Evolutionary conservation across 2,113 vertebrate genomes (phyloP).

Genomic region (Hipposideros armiger): DNA sequence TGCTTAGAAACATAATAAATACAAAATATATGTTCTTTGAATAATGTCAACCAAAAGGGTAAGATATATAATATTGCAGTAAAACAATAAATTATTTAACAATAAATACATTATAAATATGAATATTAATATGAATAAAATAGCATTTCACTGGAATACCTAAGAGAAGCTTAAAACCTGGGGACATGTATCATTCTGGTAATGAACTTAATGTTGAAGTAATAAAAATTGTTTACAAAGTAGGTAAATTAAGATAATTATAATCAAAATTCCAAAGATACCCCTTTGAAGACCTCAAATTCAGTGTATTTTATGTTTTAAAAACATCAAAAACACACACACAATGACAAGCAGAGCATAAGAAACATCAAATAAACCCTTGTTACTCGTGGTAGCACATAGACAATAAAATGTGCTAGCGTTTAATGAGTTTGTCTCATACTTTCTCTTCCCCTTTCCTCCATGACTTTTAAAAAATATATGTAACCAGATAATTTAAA

Average conservation of each 20-base stretch:
- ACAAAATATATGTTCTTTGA: not conserved
- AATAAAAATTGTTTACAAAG: not conserved
- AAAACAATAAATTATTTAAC: not conserved
- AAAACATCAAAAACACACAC: not conserved
- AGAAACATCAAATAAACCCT: not conserved
- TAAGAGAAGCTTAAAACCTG: not conserved
- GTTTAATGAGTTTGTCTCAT: not conserved
- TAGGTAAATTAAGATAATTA: not conserved
- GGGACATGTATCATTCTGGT: not conserved
- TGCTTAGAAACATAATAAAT: not conserved
- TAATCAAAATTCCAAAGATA: not conserved
- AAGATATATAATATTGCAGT: not conserved
- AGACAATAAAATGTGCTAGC: not conserved
- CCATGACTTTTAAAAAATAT: not conserved
- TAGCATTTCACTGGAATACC: not conserved
- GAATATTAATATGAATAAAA: not conserved
- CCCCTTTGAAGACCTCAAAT: not conserved
- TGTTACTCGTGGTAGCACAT: not conserved
- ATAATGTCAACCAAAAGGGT: not conserved
- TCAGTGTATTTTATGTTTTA: not conserved
- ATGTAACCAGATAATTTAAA: not conserved
- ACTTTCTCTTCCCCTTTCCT: not conserved
- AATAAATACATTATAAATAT: not conserved
- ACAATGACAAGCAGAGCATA: not conserved
- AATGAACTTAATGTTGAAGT: not conserved